Evolutionary conservation across 2,888 invertebrate genomes (phyloP).

Genomic region (Trypoxylon attenuatum): DNA sequence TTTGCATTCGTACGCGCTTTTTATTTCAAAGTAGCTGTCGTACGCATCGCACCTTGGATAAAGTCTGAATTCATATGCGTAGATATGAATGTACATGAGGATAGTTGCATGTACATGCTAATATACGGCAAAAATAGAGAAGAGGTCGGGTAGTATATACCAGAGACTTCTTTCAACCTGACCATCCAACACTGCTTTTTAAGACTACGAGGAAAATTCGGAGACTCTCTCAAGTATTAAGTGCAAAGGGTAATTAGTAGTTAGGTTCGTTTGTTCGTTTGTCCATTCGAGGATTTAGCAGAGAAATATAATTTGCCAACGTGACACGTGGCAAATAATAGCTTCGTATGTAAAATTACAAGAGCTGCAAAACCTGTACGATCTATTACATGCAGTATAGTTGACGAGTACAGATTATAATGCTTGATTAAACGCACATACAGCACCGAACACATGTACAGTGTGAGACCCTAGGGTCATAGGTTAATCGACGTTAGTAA

Average conservation of each 20-base stretch:
- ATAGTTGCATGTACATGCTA: not conserved
- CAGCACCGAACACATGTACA: too few species aligned
- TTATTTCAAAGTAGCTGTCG: not conserved
- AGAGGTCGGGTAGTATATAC: not conserved
- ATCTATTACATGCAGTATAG: not conserved
- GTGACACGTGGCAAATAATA: too few species aligned
- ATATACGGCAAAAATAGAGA: not conserved
- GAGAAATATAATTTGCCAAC: too few species aligned
- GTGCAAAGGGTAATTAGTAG: too few species aligned
- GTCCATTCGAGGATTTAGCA: too few species aligned
- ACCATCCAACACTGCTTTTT: too few species aligned
- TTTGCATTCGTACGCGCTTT: conserved; percentile 6
- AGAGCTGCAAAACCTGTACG: conserved; percentile 1
- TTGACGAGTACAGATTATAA: not conserved
- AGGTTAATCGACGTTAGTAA: conserved; percentile 25
- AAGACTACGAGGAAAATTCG: too few species aligned
- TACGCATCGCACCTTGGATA: not conserved
- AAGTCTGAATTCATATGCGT: not conserved
- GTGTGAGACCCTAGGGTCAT: too few species aligned
- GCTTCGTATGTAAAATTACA: conserved; percentile 6
- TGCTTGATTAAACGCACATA: conserved; percentile 2
- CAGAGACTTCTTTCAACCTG: not conserved
- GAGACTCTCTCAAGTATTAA: too few species aligned
- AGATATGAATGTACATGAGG: not conserved
- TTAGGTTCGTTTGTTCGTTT: too few species aligned